Evolutionary conservation across 2,113 vertebrate species (phyloP).

Genomic region (Capricornis sumatraensis): DNA sequence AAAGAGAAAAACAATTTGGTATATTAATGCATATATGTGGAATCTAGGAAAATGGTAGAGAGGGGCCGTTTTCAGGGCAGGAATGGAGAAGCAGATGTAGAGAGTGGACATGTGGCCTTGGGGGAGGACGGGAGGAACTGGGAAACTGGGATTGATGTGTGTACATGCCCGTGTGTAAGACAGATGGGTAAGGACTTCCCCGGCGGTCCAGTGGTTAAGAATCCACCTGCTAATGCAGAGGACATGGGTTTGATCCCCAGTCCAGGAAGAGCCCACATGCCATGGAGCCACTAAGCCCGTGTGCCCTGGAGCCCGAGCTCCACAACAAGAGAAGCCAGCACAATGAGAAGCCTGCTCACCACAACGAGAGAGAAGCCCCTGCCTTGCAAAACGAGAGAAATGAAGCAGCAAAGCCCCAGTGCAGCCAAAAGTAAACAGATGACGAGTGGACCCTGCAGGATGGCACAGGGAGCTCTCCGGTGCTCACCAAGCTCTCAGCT

Average conservation of each 20-base stretch:
- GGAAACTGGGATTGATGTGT: background rate
- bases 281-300: background rate
- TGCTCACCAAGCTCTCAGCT: background rate
- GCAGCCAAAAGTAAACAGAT: background rate
- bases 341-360: background rate
- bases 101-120: background rate
- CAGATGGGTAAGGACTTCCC: background rate
- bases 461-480: too few species aligned
- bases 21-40: background rate
- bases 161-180: background rate
- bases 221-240: background rate
- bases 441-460: accelerated
- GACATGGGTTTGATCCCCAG: background rate
- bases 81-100: background rate
- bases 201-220: background rate
- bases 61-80: background rate
- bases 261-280: background rate
- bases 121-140: background rate
- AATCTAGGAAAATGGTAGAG: background rate
- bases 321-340: background rate
- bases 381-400: background rate
- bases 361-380: background rate
- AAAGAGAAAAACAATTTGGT: background rate
- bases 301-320: background rate
- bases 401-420: background rate